Percentiles rank a stretch among this genome's conserved stretches.
Evolutionary conservation across 1,140 invertebrate species (phyloP).

Genomic region (Drosophila kurseongensis): DNA sequence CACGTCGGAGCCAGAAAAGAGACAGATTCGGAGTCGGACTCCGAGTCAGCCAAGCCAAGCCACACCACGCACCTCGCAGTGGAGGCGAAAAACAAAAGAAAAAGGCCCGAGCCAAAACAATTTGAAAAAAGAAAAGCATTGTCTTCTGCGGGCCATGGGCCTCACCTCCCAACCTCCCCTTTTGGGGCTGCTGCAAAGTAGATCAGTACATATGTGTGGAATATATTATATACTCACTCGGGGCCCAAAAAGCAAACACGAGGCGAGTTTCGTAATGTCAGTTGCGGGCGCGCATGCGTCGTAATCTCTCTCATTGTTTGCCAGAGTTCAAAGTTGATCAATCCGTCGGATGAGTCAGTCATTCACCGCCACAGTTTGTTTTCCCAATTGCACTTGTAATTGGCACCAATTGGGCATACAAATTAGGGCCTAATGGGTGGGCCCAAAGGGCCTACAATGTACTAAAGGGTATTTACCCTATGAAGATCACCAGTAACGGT

Average conservation of each 20-base stretch:
- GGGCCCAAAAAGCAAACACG: constrained; percentile 53
- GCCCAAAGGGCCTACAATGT: neutral
- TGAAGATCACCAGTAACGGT: no score
- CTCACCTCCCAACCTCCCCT: constrained; percentile 3
- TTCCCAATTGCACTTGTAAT: constrained; percentile 58
- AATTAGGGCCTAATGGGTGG: constrained; percentile 43
- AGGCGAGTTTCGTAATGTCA: constrained; percentile 61
- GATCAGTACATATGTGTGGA: constrained; percentile 51
- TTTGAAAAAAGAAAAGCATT: constrained; percentile 71
- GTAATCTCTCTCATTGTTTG: constrained; percentile 50
- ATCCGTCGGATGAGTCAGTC: constrained; percentile 50
- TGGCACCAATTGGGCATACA: constrained; percentile 45
- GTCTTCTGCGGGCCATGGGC: constrained; percentile 49
- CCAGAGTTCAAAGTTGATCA: constrained; percentile 75
- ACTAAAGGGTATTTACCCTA: constrained; percentile 13
- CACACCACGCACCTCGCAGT: constrained; percentile 66
- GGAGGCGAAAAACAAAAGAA: constrained; percentile 55
- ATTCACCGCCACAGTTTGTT: constrained; percentile 56
- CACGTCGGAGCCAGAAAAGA: constrained; percentile 43
- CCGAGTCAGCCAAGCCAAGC: constrained; percentile 35
- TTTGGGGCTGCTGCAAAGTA: constrained; percentile 54
- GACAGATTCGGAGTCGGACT: constrained; percentile 20
- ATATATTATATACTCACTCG: neutral
- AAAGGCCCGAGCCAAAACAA: constrained; percentile 25
- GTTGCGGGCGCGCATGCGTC: constrained; percentile 61